These are phyloP conservation scores for Acanthoscelides obtectus DNA, from an alignment of 2,888 invertebrate genomes.

Conservation along the genomic window DNA sequence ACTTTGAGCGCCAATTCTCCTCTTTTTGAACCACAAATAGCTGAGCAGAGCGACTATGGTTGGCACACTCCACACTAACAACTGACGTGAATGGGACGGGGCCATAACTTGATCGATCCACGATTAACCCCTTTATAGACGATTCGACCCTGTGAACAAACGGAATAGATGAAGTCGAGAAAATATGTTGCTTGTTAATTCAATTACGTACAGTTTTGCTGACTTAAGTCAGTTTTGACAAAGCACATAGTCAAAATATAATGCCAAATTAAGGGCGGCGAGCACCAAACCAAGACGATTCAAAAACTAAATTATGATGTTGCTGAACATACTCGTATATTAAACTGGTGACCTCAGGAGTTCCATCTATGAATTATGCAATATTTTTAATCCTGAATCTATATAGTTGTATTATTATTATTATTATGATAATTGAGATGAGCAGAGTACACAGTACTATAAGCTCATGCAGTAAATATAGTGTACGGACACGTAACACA, in stretches of 20 bases:
- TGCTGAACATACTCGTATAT: no score
- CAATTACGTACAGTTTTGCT: not conserved
- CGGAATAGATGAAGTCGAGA: not conserved
- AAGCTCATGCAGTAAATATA: no score
- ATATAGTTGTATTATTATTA: no score
- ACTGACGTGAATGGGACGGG: constrained; percentile 62
- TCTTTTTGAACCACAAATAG: constrained; percentile 79
- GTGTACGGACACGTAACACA: no score
- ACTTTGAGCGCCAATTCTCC: constrained; percentile 67
- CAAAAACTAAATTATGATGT: no score
- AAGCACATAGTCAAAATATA: not conserved
- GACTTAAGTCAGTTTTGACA: not conserved
- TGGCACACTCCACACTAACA: constrained; percentile 75
- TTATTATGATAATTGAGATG: no score
- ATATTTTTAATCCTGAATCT: no score
- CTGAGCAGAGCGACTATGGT: constrained; percentile 75
- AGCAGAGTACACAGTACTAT: no score
- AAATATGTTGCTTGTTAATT: not conserved
- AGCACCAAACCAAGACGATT: no score
- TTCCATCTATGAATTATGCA: no score
- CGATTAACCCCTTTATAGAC: constrained; percentile 59
- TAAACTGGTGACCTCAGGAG: no score
- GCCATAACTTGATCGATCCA: constrained; percentile 70
- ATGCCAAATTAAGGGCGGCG: no score
- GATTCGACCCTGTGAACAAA: constrained; percentile 42